phyloP scores from a whole-genome alignment of 2,888 invertebrate genomes.

The Meiosimyza platycephala region DNA sequence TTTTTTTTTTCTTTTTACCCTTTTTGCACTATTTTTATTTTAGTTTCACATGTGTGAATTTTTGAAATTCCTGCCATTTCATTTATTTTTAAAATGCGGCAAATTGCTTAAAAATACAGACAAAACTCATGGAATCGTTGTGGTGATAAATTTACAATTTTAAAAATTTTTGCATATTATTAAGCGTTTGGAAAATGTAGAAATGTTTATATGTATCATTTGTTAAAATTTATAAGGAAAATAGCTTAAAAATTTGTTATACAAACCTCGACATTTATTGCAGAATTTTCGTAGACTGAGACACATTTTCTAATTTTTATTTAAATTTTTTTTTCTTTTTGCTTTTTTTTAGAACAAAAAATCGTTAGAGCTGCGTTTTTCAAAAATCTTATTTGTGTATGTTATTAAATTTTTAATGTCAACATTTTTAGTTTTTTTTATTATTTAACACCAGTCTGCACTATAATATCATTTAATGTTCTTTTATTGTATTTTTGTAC shows the following conservation, averaged over 20 bases:
- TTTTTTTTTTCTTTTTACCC: background rate
- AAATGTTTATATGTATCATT: too few relatives aligned
- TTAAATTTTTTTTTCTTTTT: constrained; percentile 3
- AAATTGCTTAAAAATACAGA: background rate
- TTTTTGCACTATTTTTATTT: background rate
- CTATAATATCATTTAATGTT: too few relatives aligned
- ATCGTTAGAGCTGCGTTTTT: background rate
- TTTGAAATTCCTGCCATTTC: constrained; percentile 28
- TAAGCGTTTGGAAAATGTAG: background rate
- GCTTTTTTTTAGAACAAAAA: constrained; percentile 9
- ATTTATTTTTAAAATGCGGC: background rate
- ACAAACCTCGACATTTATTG: constrained; percentile 62
- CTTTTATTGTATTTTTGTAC: too few relatives aligned
- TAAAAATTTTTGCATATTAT: constrained; percentile 4
- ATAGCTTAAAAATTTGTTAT: constrained; percentile 24
- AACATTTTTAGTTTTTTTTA: too few relatives aligned
- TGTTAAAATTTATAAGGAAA: background rate
- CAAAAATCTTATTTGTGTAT: background rate
- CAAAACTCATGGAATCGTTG: background rate
- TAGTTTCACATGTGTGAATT: constrained; percentile 19
- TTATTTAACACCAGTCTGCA: too few relatives aligned
- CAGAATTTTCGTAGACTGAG: constrained; percentile 61
- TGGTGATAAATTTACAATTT: background rate
- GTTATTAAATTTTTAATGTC: background rate
- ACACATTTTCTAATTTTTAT: constrained; percentile 51